These are phyloP conservation scores for Lophura nycthemera DNA, from an alignment of 2,113 vertebrate species.

Conservation along the genomic window DNA sequence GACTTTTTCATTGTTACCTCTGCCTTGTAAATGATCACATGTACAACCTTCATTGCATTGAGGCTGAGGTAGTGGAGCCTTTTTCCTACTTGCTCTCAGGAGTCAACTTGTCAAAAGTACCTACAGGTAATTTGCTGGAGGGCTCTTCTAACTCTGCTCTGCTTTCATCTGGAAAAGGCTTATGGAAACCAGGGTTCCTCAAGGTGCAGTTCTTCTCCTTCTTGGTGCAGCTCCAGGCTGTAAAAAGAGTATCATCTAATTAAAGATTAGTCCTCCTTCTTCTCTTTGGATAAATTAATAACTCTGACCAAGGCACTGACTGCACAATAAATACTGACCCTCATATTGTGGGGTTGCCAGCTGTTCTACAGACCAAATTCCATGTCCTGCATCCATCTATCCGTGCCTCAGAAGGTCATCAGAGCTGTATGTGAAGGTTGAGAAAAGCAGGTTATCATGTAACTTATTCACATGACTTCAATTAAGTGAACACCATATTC, in stretches of 20 bases:
- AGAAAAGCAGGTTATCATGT: background rate
- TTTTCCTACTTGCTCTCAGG: background rate
- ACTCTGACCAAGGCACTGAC: background rate
- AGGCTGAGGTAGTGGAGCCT: background rate
- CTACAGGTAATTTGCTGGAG: constrained; percentile 17
- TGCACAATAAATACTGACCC: background rate
- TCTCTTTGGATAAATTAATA: background rate
- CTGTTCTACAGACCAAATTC: background rate
- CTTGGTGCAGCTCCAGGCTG: background rate
- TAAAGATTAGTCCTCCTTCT: background rate
- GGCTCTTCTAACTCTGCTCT: background rate
- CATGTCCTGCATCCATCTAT: background rate
- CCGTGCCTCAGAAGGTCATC: background rate
- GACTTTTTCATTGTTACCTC: background rate
- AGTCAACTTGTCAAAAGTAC: background rate
- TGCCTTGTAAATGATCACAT: background rate
- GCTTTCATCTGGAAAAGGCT: constrained; percentile 15
- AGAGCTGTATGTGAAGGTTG: background rate
- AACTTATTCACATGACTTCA: background rate
- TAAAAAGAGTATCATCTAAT: background rate
- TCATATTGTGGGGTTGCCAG: rapidly evolving
- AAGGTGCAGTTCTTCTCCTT: background rate
- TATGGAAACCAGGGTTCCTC: background rate
- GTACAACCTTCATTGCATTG: background rate
- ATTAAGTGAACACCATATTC: background rate